Evolutionary conservation across 2,888 invertebrate species (phyloP), one percentile per base, ranked within the genome.

Genomic region (Zelleria hepariella): DNA sequence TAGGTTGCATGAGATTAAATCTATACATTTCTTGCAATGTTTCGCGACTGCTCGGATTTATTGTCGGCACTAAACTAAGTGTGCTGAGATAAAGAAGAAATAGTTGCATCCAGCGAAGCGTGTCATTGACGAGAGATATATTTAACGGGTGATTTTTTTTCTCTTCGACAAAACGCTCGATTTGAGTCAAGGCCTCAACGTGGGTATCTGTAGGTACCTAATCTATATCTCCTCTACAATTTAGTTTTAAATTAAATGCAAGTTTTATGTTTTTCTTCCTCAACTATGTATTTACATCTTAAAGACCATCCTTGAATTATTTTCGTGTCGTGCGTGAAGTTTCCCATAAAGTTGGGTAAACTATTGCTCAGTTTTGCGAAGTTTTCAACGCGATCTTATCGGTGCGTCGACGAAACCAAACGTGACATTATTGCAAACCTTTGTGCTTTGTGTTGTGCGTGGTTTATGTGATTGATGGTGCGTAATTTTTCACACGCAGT

Each of bases 41-140:
- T 23, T 51, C 21, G 18, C 42, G 18, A 27, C 59, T 18, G 54
- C 26, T 18, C 54, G 25, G 25, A 25, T 26, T 55, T 52, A 53
- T 48, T 57, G 59, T 32, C 57, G 26, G 20, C 18, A 51, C 52
- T 56, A 56, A 42, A 47, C 55, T n/a, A n/a, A n/a, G n/a, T 54
- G 24, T 23, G 24, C 42, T 42, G 25, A 26, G 54, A 54, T 54
- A 54, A 54, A 54, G 54, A 26, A 72, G 72, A 25, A 73, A 68
- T 68, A 64, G 66, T 59, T 64, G 61, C 62, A 69, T 61, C 68
- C 76, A 72, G 61, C 72, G 70, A 67, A 72, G 74, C 76, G 68
- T 75, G 69, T 73, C 69, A 61, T 59, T 64, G 66, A 68, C 73
- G 68, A 62, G 63, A 61, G 62, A 61, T 60, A 25, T 26, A 59